These are phyloP conservation scores for Pectinophora gossypiella DNA, from an alignment of 1,140 invertebrate genomes.

Conservation along the genomic window DNA sequence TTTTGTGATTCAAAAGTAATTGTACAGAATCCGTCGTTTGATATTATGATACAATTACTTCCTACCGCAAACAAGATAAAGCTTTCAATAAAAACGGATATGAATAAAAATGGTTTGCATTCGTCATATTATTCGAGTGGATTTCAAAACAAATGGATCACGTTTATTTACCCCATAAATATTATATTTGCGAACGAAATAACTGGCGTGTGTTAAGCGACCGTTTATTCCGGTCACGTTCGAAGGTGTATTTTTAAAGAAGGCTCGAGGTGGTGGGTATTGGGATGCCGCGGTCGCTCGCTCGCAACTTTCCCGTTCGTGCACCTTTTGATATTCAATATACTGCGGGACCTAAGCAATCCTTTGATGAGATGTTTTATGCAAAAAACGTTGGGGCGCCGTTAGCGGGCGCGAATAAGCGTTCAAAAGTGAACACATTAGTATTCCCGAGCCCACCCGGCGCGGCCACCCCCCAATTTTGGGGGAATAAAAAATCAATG, in stretches of 20 bases:
- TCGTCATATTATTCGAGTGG: conserved; percentile 10
- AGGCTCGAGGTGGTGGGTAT: conserved; percentile 58
- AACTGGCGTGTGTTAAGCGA: conserved; percentile 14
- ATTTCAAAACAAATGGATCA: conserved; percentile 17
- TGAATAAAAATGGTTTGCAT: conserved; percentile 1
- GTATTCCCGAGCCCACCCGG: conserved; percentile 56
- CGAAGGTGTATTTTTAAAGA: conserved; percentile 70
- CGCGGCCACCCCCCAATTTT: conserved; percentile 51
- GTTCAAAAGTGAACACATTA: conserved; percentile 72
- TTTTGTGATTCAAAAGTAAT: neutral
- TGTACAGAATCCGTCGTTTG: neutral
- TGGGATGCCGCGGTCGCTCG: conserved; percentile 53
- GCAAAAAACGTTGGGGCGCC: conserved; percentile 69
- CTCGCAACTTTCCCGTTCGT: conserved; percentile 56
- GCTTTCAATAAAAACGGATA: conserved; percentile 2
- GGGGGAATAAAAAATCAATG: conserved; percentile 73
- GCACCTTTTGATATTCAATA: conserved; percentile 75
- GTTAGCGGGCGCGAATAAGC: conserved; percentile 66
- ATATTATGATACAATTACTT: neutral
- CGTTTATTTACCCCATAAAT: conserved; percentile 19
- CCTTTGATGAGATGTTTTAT: conserved; percentile 76
- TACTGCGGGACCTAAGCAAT: conserved; percentile 65
- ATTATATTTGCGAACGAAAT: conserved; percentile 18
- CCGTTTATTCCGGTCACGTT: conserved; percentile 62
- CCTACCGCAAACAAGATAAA: neutral